phyloP scores from a whole-genome alignment of 2,797 vertebrate genomes.

The Melanogrammus aeglefinus region DNA sequence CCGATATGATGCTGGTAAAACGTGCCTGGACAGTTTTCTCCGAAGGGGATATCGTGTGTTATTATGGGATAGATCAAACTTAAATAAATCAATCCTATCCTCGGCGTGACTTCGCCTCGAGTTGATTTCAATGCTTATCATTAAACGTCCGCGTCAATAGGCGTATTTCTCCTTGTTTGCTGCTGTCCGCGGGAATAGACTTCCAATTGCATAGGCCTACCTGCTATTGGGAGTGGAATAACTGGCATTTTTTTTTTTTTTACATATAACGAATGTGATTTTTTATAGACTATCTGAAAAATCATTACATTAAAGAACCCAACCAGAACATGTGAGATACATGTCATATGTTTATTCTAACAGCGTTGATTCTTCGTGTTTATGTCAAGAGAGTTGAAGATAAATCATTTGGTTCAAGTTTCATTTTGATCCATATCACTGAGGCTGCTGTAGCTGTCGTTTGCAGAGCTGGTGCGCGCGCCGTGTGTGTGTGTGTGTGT shows the following conservation, averaged over 20 bases:
- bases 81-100: constrained; percentile 32
- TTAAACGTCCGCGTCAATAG: constrained; percentile 51
- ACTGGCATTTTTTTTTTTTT: neutral
- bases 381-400: neutral
- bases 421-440: constrained; percentile 1
- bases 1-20: no score
- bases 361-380: neutral
- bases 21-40: neutral
- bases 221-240: neutral
- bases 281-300: neutral
- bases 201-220: neutral
- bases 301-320: neutral
- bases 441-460: neutral
- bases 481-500: neutral
- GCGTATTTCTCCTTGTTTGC: constrained; percentile 54
- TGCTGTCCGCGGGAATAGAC: constrained; percentile 17
- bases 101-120: constrained; percentile 43
- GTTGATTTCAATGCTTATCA: constrained; percentile 41
- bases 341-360: neutral
- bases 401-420: neutral
- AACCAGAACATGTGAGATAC: neutral
- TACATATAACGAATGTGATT: neutral
- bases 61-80: constrained; percentile 12
- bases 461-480: neutral
- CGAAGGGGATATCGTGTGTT: neutral